Percentiles rank a stretch among this genome's conserved stretches.
Conservation (phyloP, 2,113 vertebrate genomes). For the Myrmophylax atrothorax region DNA sequence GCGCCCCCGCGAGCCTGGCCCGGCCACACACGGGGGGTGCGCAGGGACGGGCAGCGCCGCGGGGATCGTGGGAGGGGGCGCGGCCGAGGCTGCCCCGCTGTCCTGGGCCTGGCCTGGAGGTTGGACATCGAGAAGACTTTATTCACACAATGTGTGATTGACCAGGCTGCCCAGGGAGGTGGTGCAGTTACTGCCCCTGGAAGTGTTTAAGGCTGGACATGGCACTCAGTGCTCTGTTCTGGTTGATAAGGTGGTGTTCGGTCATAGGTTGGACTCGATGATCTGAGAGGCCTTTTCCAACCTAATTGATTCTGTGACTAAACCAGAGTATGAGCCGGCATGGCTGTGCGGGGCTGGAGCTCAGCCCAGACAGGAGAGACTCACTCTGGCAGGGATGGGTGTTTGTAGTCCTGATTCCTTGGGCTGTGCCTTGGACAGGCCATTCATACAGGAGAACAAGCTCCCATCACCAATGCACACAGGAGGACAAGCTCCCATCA, state of each 20-base stretch:
- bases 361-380: neutral
- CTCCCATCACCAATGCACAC: no score
- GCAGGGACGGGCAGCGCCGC: no score
- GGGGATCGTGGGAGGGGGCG: no score
- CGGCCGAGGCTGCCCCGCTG: no score
- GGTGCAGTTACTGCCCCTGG: neutral
- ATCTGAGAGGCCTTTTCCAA: neutral
- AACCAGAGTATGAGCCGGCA: neutral
- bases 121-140: no score
- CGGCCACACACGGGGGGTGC: no score
- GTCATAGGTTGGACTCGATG: neutral
- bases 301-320: neutral
- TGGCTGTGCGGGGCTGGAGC: neutral
- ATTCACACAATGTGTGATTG: neutral
- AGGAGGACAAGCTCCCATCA: neutral
- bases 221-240: neutral
- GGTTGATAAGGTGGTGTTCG: neutral
- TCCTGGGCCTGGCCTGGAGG: no score
- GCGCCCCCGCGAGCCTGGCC: no score
- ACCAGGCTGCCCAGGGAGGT: no score
- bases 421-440: neutral
- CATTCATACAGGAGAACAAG: no score
- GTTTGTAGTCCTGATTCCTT: neutral
- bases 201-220: neutral
- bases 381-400: neutral